Conservation (phyloP, 2,888 invertebrate genomes). For the Didymodactylos carnosus region DNA sequence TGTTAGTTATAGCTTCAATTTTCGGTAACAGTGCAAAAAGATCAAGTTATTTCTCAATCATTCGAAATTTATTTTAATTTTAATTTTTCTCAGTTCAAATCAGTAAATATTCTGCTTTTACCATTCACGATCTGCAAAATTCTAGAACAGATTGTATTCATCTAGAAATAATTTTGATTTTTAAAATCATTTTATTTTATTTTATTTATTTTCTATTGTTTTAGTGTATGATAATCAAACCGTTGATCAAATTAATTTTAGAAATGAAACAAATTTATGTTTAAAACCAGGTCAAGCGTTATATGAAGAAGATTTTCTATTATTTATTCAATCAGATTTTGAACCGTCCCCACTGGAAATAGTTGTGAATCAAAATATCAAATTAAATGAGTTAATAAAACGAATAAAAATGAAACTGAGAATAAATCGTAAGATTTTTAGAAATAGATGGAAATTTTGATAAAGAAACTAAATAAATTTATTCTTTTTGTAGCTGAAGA, state of each 20-base stretch:
- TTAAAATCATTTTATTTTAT: too few relatives aligned
- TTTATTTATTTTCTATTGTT: not conserved
- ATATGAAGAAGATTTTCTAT: not conserved
- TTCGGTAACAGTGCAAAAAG: too few relatives aligned
- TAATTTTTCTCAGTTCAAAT: too few relatives aligned
- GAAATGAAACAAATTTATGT: not conserved
- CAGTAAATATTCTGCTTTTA: too few relatives aligned
- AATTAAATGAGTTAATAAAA: not conserved
- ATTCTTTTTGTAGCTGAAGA: not conserved
- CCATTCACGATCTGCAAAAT: too few relatives aligned
- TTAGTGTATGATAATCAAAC: not conserved
- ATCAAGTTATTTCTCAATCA: too few relatives aligned
- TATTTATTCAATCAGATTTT: not conserved
- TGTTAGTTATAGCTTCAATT: too few relatives aligned
- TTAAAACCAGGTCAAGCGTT: not conserved
- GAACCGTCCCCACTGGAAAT: not conserved
- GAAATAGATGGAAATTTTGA: not conserved
- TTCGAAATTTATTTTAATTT: too few relatives aligned
- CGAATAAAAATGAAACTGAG: not conserved
- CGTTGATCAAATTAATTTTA: not conserved
- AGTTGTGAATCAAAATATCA: not conserved
- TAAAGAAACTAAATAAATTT: too few relatives aligned
- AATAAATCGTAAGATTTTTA: not conserved
- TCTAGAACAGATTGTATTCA: too few relatives aligned
- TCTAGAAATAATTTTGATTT: too few relatives aligned